Evolutionary conservation across 1,140 invertebrate genomes (phyloP).

Genomic region (Augochlora pura): DNA sequence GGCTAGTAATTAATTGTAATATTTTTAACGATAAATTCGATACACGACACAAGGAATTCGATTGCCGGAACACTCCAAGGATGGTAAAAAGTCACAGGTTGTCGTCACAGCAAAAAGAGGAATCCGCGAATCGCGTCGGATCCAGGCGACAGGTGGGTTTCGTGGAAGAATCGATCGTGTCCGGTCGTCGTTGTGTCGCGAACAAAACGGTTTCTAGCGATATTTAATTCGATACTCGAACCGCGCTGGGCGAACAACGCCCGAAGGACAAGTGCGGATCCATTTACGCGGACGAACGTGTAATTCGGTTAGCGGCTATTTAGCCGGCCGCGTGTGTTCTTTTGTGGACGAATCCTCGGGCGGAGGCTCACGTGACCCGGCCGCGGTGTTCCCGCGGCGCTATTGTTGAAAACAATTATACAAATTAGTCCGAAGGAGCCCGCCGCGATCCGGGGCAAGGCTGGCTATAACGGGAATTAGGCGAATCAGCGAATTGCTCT

Average conservation of each 20-base stretch:
- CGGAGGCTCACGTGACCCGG: background rate
- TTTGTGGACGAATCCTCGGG: background rate
- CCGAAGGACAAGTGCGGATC: background rate
- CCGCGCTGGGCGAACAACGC: background rate
- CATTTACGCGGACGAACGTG: slow-evolving; percentile 51
- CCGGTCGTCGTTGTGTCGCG: background rate
- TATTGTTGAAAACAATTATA: slow-evolving; percentile 23
- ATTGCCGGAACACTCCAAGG: too few relatives aligned
- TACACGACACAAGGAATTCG: too few relatives aligned
- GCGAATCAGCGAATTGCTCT: slow-evolving; percentile 20
- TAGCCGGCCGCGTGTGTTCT: background rate
- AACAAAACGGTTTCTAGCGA: slow-evolving; percentile 10
- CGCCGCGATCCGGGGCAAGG: slow-evolving; percentile 1
- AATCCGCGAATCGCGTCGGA: background rate
- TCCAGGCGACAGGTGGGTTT: background rate
- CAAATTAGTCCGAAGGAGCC: slow-evolving; percentile 18
- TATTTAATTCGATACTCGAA: slow-evolving; percentile 1
- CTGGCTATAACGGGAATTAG: slow-evolving; percentile 12
- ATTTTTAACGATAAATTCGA: too few relatives aligned
- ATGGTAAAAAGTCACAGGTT: too few relatives aligned
- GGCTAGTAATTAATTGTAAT: too few relatives aligned
- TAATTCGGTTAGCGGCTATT: slow-evolving; percentile 53
- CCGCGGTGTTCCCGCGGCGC: background rate
- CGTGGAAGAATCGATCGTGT: background rate
- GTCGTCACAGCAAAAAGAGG: too few relatives aligned